Evolutionary conservation across 2,113 vertebrate species (phyloP), one percentile per base, ranked within the genome.

Genomic region (Nothobranchius kuhntae): DNA sequence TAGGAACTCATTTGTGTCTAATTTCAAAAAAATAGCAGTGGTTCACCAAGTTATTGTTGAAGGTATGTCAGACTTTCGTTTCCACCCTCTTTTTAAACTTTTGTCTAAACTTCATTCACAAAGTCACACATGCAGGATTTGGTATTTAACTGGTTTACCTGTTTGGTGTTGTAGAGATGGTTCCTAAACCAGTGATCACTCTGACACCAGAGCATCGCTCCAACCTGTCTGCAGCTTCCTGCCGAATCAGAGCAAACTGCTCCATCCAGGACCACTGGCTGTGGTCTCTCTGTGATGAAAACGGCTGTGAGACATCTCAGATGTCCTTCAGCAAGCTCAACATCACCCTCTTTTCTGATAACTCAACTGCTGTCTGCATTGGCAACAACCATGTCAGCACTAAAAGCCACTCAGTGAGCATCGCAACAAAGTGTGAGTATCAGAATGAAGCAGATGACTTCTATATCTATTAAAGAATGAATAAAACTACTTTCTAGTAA

Each of bases 231-330:
- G 55, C 13, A 6, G 68, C 13, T 24, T 1, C 0, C 24, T 92
- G 91, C 68, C 70, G 0, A 15, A 7, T 84, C 50, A 11, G 26
- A 10, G 82, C 89, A 5, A 91, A 86, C 74, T 92, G 91, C 65
- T 89, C 89, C n/a, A 36, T 78, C 1, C 17, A 51, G 40, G 42
- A 21, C 0, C 40, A 59, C 3, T 84, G 75, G 81, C 14, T 50
- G 45, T 54, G 0, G 6, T 74, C 68, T 1, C 2, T 52, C 46
- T 92, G 90, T 13, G n/a, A 64, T 12, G 6, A 14, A 5, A 11
- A 38, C 1, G 4, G 46, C 2, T 92, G 90, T 52, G 14, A 0
- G 15, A 1, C 0, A 3, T n/a, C 24, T 0, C 38, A 67, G 4
- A 21, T 1, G 4, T 77, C 68, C 2, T 21, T 35, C 3, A 12